phyloP scores from a whole-genome alignment of 2,888 invertebrate genomes.

The Acronicta psi region DNA sequence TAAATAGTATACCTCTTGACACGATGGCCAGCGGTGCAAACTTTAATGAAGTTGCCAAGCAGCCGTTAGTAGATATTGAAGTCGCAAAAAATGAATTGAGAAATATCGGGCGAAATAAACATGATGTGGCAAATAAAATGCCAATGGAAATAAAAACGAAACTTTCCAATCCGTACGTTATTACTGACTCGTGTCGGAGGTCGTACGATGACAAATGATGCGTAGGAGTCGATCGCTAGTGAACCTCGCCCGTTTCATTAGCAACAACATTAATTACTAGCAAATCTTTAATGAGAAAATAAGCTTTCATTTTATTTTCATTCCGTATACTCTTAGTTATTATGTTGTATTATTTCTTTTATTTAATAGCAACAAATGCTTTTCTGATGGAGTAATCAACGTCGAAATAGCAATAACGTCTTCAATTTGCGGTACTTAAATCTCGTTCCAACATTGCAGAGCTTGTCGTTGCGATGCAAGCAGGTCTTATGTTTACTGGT shows the following conservation, averaged over 20 bases:
- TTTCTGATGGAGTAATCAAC: neutral
- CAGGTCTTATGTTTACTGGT: slow-evolving; percentile 65
- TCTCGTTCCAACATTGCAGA: slow-evolving; percentile 30
- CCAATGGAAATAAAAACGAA: slow-evolving; percentile 63
- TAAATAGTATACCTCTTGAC: slow-evolving; percentile 66
- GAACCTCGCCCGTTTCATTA: slow-evolving; percentile 81
- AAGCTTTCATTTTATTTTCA: slow-evolving; percentile 67
- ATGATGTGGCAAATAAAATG: slow-evolving; percentile 51
- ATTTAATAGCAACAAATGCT: slow-evolving; percentile 20
- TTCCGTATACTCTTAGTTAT: slow-evolving; percentile 50
- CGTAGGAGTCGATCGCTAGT: slow-evolving; percentile 80
- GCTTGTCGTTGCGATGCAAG: slow-evolving; percentile 34
- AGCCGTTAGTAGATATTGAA: slow-evolving; percentile 14
- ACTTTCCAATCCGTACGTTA: slow-evolving; percentile 67
- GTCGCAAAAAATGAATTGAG: slow-evolving; percentile 30
- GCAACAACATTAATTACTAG: slow-evolving; percentile 83
- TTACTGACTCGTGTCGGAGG: slow-evolving; percentile 78
- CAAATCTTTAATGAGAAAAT: slow-evolving; percentile 79
- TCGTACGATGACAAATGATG: slow-evolving; percentile 85
- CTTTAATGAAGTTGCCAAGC: slow-evolving; percentile 34
- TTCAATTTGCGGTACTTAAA: slow-evolving; percentile 46
- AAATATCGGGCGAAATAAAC: slow-evolving; percentile 21
- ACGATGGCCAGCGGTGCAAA: slow-evolving; percentile 44
- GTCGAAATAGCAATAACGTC: slow-evolving; percentile 19
- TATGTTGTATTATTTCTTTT: slow-evolving; percentile 30